Base-by-base conservation (phyloP, 1,140 invertebrate species). In the Nebria ingens region DNA sequence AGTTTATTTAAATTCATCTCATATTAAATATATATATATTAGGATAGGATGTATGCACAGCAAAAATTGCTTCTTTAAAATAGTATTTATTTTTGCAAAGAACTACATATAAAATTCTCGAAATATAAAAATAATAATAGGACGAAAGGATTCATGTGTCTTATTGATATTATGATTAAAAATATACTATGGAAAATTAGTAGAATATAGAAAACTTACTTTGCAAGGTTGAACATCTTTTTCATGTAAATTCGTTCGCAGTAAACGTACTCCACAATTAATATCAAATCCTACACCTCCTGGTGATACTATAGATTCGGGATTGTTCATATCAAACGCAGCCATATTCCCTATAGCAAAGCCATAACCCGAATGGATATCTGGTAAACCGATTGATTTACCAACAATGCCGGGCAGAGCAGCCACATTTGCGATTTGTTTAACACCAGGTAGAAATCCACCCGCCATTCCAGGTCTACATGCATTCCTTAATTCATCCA, bases 321-420 rank as follows among this genome's bases (percentile, higher is more conserved):
- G 93, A 78, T 99, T 83, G 66, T 83, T 77, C 74, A 95, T 88
- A 73, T 99, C 97, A 79, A 99, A 99, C 21, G 97, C 97, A 60
- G 97, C 97, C 90, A 99, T 98, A 72, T 99, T 99, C 59, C 97
- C 93, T 72, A 99, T 99, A 19, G 97, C 97, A 84, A 99, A 99
- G 34, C 97, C 97, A 81, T 99, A 99, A 34, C 97, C 97, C 19
- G 95, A 97, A 76, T 99, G 97, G 29, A 99, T 85, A 80, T 99
- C 97, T 11, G 97, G 97, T 13, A 99, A 74, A 21, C 97, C 97
- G 38, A 91, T 80, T 4, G 87, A 91, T 58, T 68, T 72, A 42
- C 91, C 92, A 51, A 99, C 95, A 63, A 99, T 99, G 2, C 96
- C 97, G 50, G 97, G 97, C 29, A 99, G 74, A 3, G 97, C 93